Conservation (phyloP, 1,140 invertebrate genomes). For the Drosophila insularis region DNA sequence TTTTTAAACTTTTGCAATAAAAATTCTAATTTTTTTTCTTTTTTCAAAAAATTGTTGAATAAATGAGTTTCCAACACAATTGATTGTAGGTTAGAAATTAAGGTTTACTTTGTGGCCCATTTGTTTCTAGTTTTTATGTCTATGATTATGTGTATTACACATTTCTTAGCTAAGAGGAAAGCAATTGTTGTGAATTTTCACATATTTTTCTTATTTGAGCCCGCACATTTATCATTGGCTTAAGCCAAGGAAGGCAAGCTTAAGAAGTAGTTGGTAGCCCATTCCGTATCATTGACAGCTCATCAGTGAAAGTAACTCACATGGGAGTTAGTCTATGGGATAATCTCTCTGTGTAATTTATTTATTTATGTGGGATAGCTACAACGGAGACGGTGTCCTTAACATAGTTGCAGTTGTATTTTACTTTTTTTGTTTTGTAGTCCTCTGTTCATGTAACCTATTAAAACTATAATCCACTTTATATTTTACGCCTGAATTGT, state of each 20-base stretch:
- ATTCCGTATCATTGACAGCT: conserved; percentile 16
- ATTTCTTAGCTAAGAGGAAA: no score
- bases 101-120: no score
- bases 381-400: conserved; percentile 30
- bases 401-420: conserved; percentile 20
- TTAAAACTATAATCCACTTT: conserved; percentile 80
- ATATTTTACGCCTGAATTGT: conserved; percentile 73
- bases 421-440: conserved; percentile 1
- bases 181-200: background rate
- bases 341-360: conserved; percentile 54
- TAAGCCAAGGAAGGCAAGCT: background rate
- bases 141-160: no score
- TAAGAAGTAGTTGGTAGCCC: conserved; percentile 13
- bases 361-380: conserved; percentile 31
- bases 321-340: conserved; percentile 18
- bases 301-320: conserved; percentile 30
- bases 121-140: no score
- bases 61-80: no score
- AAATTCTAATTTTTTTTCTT: no score
- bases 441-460: conserved; percentile 24
- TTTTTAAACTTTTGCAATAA: no score
- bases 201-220: background rate
- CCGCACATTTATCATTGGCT: conserved; percentile 1
- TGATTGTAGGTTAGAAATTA: no score
- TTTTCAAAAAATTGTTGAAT: no score